Evolutionary conservation across 2,113 vertebrate genomes (phyloP), one percentile per base, ranked within the genome.

Genomic region (Oreamnos americanus): DNA sequence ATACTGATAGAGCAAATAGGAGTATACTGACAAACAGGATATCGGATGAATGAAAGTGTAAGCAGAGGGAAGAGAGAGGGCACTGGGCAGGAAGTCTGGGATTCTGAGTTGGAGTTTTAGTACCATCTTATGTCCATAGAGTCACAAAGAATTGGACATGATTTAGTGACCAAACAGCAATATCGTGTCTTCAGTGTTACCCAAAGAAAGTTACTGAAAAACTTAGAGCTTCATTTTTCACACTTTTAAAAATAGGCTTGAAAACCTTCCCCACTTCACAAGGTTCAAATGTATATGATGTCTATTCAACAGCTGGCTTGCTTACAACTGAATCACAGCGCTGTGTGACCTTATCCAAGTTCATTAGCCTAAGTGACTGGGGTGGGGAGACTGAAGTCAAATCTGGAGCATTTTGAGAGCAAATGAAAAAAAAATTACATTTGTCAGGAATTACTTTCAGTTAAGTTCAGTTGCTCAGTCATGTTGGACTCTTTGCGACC

Each of bases 401-500:
- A 86, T 89, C 30, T 87, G 82, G 36, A 90, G 55, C 81, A 81
- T 19, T 39, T 85, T 85, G 25, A 88, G 78, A 71, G 26, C 2
- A 92, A 90, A 87, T 36, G 49, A n/a, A 93, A 49, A 25, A 28
- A 93, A 30, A 15, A 91, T 28, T 74, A 43, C 3, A 23, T 3
- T 49, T 90, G 13, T 45, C n/a, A 94, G 11, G 4, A 93, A 94
- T 74, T 74, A 71, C 58, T 36, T 94, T 57, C 49, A 49, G 49
- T 49, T 49, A 4, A 15, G 49, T 49, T 49, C 14, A 49, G 49
- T 15, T 3, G 1, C 49, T 49, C 49, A 49, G 14, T 49, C 1
- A 2, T 49, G 49, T 49, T 13, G 0, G 13, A 49, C 49, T 49
- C 13, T 49, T 49, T 49, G 49, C 4, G 0, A 49, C 1, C 49